phyloP scores from a whole-genome alignment of 2,888 invertebrate species.

The Lochmaea crataegi region DNA sequence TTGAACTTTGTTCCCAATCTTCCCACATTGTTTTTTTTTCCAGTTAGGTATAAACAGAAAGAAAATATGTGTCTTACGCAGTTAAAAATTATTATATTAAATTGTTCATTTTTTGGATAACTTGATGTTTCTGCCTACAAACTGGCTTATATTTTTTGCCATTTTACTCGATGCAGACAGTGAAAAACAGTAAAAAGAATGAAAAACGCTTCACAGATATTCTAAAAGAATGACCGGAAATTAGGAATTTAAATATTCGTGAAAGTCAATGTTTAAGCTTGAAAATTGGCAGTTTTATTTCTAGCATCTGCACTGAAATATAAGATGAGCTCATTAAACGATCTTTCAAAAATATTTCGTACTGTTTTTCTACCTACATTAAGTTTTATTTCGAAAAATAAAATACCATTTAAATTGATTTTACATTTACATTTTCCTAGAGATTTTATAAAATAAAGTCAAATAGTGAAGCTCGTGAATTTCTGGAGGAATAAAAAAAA shows the following conservation, averaged over 20 bases:
- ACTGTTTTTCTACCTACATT: not conserved
- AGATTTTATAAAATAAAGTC: not conserved
- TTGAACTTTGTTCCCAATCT: no score
- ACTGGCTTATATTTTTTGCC: not conserved
- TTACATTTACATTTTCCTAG: not conserved
- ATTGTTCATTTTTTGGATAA: no score
- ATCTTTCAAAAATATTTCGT: not conserved
- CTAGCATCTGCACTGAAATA: not conserved
- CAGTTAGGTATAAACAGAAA: no score
- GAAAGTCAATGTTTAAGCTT: constrained; percentile 3
- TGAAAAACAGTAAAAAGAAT: not conserved
- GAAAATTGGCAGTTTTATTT: constrained; percentile 1
- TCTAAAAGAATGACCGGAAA: constrained; percentile 11
- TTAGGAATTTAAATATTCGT: constrained; percentile 5
- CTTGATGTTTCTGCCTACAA: not conserved
- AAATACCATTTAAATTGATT: not conserved
- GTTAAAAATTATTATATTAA: no score
- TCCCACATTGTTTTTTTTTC: no score
- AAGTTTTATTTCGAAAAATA: not conserved
- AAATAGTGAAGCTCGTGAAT: not conserved
- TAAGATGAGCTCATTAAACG: not conserved
- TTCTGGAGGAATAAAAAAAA: no score
- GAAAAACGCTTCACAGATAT: not conserved
- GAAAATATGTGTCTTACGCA: no score
- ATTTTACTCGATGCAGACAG: not conserved